Conservation (phyloP, 2,113 vertebrate genomes). For the Hypanus sabinus region DNA sequence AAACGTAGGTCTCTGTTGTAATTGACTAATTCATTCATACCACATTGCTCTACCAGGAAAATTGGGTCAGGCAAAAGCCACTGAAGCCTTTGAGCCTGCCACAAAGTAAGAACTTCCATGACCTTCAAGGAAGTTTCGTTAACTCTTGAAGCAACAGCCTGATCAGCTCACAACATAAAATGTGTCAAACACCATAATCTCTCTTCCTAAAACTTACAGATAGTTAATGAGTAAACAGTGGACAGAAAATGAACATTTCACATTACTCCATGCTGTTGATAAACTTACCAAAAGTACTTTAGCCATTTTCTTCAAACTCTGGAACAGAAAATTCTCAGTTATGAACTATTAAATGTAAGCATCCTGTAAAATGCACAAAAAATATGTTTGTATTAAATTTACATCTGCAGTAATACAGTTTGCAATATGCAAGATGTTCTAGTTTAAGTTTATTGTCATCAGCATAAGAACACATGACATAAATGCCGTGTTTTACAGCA, state of each 20-base stretch:
- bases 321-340: constrained; percentile 6
- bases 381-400: not conserved
- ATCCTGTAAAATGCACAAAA: not conserved
- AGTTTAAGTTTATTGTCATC: no score
- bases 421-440: not conserved
- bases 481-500: no score
- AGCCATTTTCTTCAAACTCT: not conserved
- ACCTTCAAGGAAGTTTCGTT: not conserved
- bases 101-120: no score
- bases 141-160: not conserved
- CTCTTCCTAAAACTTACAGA: not conserved
- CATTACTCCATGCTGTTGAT: not conserved
- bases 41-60: no score
- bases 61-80: no score
- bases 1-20: no score
- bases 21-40: no score
- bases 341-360: not conserved
- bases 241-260: not conserved
- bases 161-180: not conserved
- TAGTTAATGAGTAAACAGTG: not conserved
- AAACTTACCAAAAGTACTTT: constrained; percentile 30
- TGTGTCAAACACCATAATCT: not conserved
- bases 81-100: no score
- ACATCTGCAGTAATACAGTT: not conserved
- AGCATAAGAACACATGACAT: no score